These are phyloP conservation scores for Lithobates pipiens DNA, from an alignment of 2,797 vertebrate genomes.

Conservation along the genomic window DNA sequence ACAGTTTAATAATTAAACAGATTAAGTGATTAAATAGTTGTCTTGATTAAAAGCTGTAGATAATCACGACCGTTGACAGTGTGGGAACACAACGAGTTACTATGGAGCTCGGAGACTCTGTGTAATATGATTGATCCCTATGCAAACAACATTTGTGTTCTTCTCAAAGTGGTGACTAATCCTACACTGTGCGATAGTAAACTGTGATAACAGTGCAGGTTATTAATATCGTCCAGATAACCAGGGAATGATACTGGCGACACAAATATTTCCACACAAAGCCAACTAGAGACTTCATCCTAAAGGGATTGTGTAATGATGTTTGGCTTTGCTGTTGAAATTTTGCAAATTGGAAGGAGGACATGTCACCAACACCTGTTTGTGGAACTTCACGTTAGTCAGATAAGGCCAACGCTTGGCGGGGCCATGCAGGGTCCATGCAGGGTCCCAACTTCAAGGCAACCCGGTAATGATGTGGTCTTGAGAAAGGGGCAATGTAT, in stretches of 20 bases:
- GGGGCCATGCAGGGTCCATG: too few relatives aligned
- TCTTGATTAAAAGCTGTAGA: conserved; percentile 17
- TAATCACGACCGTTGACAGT: background rate
- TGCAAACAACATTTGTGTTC: background rate
- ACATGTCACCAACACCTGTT: too few relatives aligned
- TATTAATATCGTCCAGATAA: conserved; percentile 1
- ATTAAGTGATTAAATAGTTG: background rate
- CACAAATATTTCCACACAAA: background rate
- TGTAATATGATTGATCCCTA: background rate
- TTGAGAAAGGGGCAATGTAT: too few relatives aligned
- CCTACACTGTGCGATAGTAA: background rate
- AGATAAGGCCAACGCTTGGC: too few relatives aligned
- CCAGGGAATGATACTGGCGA: background rate
- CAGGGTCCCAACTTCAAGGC: too few relatives aligned
- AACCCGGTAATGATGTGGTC: too few relatives aligned
- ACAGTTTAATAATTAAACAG: conserved; percentile 20
- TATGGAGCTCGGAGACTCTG: background rate
- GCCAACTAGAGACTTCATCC: too few relatives aligned
- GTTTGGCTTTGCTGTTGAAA: too few relatives aligned
- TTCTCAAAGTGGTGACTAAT: conserved; percentile 9
- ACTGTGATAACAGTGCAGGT: background rate
- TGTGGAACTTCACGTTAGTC: too few relatives aligned
- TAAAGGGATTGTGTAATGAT: background rate
- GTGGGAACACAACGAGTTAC: background rate
- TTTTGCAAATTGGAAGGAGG: too few relatives aligned